phyloP scores from a whole-genome alignment of 1,140 invertebrate genomes.

The Archivesica marissinica region DNA sequence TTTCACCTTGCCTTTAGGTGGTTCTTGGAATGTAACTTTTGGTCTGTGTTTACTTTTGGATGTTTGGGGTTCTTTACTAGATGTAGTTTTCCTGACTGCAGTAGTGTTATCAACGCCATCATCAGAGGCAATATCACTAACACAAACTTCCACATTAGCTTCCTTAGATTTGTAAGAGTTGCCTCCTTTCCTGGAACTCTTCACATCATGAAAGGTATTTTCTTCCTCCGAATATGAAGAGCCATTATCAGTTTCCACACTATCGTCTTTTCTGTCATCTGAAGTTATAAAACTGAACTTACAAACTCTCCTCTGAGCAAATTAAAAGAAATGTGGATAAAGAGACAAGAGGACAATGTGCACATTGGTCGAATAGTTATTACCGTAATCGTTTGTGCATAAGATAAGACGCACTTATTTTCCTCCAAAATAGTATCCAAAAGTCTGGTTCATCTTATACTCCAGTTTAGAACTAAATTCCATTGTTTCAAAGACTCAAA shows the following conservation, averaged over 20 bases:
- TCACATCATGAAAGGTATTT: not conserved
- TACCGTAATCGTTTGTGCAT: too few relatives aligned
- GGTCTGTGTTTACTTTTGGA: not conserved
- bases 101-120: not conserved
- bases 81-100: not conserved
- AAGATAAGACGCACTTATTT: too few relatives aligned
- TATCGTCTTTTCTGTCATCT: not conserved
- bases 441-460: too few relatives aligned
- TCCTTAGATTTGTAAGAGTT: not conserved
- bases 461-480: too few relatives aligned
- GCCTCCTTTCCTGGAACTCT: not conserved
- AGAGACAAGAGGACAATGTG: too few relatives aligned
- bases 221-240: not conserved
- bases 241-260: not conserved
- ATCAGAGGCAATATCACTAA: too few relatives aligned
- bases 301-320: not conserved
- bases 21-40: not conserved
- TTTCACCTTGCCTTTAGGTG: conserved; percentile 26
- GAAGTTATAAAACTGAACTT: not conserved
- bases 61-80: conserved; percentile 14
- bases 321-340: too few relatives aligned
- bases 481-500: too few relatives aligned
- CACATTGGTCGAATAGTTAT: too few relatives aligned
- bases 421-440: too few relatives aligned
- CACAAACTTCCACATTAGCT: too few relatives aligned